These are phyloP conservation scores for Tortricodes alternella DNA, from an alignment of 2,888 invertebrate genomes.

Conservation along the genomic window DNA sequence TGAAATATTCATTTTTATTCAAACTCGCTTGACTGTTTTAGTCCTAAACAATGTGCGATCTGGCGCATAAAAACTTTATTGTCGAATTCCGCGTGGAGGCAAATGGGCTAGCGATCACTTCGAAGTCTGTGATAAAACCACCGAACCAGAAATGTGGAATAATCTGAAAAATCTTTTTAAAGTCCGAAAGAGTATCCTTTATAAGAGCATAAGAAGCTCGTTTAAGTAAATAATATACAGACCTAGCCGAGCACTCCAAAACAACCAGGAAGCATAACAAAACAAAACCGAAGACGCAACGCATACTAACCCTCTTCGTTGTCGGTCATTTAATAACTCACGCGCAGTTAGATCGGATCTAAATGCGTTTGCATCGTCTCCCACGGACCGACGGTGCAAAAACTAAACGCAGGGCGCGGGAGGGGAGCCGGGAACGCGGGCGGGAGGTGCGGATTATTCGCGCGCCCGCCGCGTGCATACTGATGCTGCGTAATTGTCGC, in stretches of 20 bases:
- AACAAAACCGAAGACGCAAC: constrained; percentile 33
- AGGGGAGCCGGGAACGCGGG: constrained; percentile 37
- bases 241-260: no score
- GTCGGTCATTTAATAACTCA: constrained; percentile 23
- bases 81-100: not conserved
- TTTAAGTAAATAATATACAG: no score
- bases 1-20: constrained; percentile 64
- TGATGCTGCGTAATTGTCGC: constrained; percentile 71
- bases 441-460: constrained; percentile 39
- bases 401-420: constrained; percentile 42
- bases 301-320: no score
- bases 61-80: constrained; percentile 21
- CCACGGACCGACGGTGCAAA: constrained; percentile 51
- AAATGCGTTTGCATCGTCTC: constrained; percentile 44
- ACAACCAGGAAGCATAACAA: no score
- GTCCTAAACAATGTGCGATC: constrained; percentile 6
- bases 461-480: constrained; percentile 67
- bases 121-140: no score
- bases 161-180: no score
- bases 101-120: no score
- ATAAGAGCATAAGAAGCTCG: no score
- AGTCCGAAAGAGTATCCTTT: no score
- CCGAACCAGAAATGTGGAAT: no score
- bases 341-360: constrained; percentile 35
- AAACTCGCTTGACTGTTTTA: constrained; percentile 34